phyloP scores from a whole-genome alignment of 64 coral and sea anemone genomes.

The Dendronephthya gigantea region DNA sequence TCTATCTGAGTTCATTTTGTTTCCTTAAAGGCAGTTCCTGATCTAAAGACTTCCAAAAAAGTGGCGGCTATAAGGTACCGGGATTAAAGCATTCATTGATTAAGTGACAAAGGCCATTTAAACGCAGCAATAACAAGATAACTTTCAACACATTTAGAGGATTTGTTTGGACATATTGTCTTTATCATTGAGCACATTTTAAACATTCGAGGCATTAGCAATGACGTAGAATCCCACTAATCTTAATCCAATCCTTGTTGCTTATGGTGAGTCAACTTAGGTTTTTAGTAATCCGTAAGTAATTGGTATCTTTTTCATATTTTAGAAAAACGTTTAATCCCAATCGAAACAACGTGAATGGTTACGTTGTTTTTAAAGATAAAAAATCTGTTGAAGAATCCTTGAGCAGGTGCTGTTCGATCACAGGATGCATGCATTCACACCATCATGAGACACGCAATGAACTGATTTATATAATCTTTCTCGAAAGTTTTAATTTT shows the following conservation, averaged over 20 bases:
- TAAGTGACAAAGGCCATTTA: neutral
- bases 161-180: too few relatives aligned
- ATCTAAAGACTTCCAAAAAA: slow-evolving; percentile 58
- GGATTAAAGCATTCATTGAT: neutral
- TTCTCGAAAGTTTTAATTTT: neutral
- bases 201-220: too few relatives aligned
- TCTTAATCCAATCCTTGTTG: neutral
- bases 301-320: neutral
- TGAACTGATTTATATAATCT: too few relatives aligned
- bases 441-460: too few relatives aligned
- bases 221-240: too few relatives aligned
- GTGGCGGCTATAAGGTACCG: slow-evolving; percentile 68
- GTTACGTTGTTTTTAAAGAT: slow-evolving; percentile 79
- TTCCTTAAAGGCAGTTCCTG: slow-evolving; percentile 42
- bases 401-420: slow-evolving; percentile 37
- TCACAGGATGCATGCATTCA: too few relatives aligned
- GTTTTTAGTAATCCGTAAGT: neutral
- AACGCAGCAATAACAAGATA: too few relatives aligned
- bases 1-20: neutral
- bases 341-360: slow-evolving; percentile 66
- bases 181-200: too few relatives aligned
- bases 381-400: slow-evolving; percentile 41
- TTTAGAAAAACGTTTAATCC: slow-evolving; percentile 73
- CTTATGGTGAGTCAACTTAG: neutral
- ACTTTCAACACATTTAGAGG: too few relatives aligned